These are phyloP conservation scores for Muscicapa striata DNA, from an alignment of 2,797 vertebrate species.

Conservation along the genomic window DNA sequence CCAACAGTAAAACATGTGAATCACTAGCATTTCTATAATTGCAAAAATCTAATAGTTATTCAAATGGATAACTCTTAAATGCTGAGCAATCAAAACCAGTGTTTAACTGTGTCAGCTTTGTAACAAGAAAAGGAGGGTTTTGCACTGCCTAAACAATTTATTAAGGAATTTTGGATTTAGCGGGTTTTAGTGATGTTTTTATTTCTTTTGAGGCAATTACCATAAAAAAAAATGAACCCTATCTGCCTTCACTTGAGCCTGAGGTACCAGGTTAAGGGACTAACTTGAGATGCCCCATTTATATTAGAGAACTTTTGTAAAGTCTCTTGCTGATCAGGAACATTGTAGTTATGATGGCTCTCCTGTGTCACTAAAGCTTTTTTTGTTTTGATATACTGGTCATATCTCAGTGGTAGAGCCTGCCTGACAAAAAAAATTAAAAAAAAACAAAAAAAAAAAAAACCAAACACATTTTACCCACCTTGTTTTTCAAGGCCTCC, in stretches of 20 bases:
- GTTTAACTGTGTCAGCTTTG: neutral
- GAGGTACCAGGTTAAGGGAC: neutral
- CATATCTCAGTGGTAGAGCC: neutral
- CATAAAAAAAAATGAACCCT: neutral
- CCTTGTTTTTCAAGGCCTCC: neutral
- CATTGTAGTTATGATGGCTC: neutral
- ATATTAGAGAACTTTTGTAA: neutral
- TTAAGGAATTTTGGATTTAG: neutral
- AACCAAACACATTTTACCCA: neutral
- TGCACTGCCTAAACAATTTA: neutral
- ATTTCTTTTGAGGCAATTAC: neutral
- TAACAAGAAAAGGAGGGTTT: neutral
- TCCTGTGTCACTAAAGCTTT: neutral
- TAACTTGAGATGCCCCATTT: neutral
- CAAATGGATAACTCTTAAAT: neutral
- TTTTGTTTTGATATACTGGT: neutral
- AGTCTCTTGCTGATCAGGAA: neutral
- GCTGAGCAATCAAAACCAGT: neutral
- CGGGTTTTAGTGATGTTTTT: neutral
- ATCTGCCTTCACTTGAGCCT: neutral
- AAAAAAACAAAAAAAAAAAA: no score
- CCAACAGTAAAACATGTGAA: neutral
- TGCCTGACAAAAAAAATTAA: neutral
- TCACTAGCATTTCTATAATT: neutral
- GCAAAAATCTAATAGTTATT: neutral